These are phyloP conservation scores for Melanogrammus aeglefinus DNA, from an alignment of 2,797 vertebrate species.

Conservation along the genomic window DNA sequence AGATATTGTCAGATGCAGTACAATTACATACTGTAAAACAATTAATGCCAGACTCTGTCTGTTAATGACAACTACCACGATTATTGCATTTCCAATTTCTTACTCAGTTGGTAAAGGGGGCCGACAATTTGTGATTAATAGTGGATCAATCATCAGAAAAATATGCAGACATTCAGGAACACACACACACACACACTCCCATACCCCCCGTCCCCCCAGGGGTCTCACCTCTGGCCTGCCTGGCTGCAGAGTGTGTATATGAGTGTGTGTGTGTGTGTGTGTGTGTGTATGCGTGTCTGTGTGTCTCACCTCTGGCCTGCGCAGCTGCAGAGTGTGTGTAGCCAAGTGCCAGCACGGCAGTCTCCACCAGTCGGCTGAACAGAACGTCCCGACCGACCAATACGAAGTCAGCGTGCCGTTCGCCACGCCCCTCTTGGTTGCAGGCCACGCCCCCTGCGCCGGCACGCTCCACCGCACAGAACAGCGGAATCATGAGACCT, in stretches of 20 bases:
- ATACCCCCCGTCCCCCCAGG: not conserved
- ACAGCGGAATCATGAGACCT: conserved; percentile 97
- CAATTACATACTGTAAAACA: not conserved
- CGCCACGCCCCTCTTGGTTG: conserved; percentile 77
- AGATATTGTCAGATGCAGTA: not conserved
- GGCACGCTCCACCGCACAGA: conserved; percentile 93
- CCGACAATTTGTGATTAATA: too few species aligned
- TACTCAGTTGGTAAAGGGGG: not conserved
- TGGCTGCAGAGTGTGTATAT: conserved; percentile 92
- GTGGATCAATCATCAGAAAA: not conserved
- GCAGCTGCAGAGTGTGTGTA: conserved; percentile 93
- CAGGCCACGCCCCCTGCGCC: conserved; percentile 73
- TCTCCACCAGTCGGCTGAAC: conserved; percentile 96
- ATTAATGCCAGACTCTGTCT: not conserved
- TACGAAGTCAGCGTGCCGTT: conserved; percentile 94
- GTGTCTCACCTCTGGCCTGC: conserved; percentile 85
- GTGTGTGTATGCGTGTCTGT: not conserved
- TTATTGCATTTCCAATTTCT: not conserved
- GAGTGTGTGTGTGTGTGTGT: not conserved
- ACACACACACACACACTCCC: not conserved
- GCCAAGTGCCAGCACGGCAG: conserved; percentile 90
- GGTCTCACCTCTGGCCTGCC: conserved; percentile 87
- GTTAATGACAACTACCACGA: not conserved
- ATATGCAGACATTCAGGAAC: not conserved
- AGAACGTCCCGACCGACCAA: conserved; percentile 93